Conservation (phyloP, 2,888 invertebrate genomes). For the Ectobius pallidus region DNA sequence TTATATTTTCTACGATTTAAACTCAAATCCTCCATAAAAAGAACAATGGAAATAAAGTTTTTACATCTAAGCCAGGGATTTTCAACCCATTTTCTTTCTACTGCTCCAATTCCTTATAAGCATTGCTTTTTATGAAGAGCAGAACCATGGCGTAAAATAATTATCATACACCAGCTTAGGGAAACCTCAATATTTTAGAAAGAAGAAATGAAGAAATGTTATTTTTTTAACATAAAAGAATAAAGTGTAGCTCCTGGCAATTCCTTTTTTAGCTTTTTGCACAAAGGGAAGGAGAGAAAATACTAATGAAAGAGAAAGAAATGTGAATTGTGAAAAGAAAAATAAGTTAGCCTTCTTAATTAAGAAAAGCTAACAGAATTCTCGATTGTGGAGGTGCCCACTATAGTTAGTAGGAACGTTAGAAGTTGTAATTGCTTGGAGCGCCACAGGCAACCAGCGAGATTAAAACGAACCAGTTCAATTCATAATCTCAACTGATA, state of each 20-base stretch:
- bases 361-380: constrained; percentile 20
- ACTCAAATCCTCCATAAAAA: too few relatives aligned
- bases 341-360: constrained; percentile 28
- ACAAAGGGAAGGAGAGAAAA: constrained; percentile 28
- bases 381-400: too few relatives aligned
- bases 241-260: neutral
- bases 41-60: too few relatives aligned
- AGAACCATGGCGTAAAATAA: neutral
- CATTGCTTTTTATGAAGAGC: too few relatives aligned
- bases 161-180: neutral
- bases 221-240: constrained; percentile 12
- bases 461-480: neutral
- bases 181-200: neutral
- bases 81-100: too few relatives aligned
- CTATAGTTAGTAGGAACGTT: too few relatives aligned
- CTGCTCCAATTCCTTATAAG: too few relatives aligned
- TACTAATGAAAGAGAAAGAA: constrained; percentile 23
- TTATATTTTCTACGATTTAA: too few relatives aligned
- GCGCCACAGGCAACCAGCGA: neutral
- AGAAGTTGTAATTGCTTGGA: too few relatives aligned
- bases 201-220: neutral
- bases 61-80: too few relatives aligned
- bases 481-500: constrained; percentile 3
- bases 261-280: constrained; percentile 3
- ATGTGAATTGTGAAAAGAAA: constrained; percentile 17